These are phyloP conservation scores for Falco naumanni DNA, from an alignment of 2,797 vertebrate genomes.

Conservation along the genomic window DNA sequence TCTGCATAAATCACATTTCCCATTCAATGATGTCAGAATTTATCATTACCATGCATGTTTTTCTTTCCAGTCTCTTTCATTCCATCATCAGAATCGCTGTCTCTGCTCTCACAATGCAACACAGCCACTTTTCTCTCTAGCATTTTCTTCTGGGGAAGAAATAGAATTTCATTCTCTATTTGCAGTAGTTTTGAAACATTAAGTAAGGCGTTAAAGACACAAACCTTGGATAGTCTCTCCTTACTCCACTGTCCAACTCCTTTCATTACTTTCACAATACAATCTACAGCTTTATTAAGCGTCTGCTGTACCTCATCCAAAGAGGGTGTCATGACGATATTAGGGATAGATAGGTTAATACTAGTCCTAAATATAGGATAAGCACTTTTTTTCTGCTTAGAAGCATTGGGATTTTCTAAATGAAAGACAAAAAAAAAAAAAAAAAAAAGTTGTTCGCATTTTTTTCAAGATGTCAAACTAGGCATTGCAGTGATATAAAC, in stretches of 20 bases:
- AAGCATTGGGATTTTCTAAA: constrained; percentile 74
- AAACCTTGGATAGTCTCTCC: constrained; percentile 86
- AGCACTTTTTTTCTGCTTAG: constrained; percentile 67
- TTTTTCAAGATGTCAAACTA: neutral
- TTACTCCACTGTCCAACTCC: constrained; percentile 91
- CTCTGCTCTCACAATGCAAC: constrained; percentile 75
- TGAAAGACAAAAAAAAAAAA: neutral
- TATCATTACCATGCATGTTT: constrained; percentile 80
- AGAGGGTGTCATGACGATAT: constrained; percentile 84
- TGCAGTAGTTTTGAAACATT: neutral
- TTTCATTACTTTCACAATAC: constrained; percentile 86
- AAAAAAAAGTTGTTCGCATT: neutral
- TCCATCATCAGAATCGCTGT: constrained; percentile 85
- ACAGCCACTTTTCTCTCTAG: constrained; percentile 81
- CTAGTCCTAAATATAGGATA: constrained; percentile 86
- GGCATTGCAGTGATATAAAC: neutral
- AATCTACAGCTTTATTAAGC: constrained; percentile 86
- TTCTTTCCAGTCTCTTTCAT: constrained; percentile 71
- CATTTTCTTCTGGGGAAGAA: constrained; percentile 79
- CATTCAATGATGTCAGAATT: neutral
- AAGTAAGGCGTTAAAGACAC: neutral
- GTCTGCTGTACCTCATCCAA: constrained; percentile 92
- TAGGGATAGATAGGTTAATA: constrained; percentile 88
- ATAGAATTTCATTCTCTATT: neutral
- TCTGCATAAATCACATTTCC: neutral